These are phyloP conservation scores for Pachycephus smyrnensis DNA, from an alignment of 2,888 invertebrate species.

Conservation along the genomic window DNA sequence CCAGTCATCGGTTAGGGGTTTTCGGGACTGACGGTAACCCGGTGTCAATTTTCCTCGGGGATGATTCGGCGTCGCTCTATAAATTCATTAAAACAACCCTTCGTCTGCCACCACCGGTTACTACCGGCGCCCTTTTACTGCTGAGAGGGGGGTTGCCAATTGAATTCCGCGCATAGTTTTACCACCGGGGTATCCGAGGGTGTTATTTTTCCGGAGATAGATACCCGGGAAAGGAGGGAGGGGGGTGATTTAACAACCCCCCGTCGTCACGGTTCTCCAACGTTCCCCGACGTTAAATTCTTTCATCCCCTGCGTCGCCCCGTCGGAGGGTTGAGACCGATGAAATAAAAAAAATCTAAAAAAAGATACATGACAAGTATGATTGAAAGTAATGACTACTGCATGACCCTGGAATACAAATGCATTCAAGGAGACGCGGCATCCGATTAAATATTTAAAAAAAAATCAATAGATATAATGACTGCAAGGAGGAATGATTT, in stretches of 20 bases:
- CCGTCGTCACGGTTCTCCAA: neutral
- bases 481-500: neutral
- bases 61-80: slow-evolving; percentile 31
- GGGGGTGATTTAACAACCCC: neutral
- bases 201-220: neutral
- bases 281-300: neutral
- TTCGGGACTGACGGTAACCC: neutral
- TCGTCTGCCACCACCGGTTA: slow-evolving; percentile 44
- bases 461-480: neutral
- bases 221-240: neutral
- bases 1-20: neutral
- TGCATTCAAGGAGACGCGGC: neutral
- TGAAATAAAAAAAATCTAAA: neutral
- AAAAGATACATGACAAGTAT: neutral
- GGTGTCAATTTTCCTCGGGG: neutral
- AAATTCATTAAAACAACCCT: slow-evolving; percentile 63
- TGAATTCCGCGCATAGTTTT: slow-evolving; percentile 56
- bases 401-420: neutral
- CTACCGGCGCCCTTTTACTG: neutral
- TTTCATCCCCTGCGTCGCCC: neutral
- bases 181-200: neutral
- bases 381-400: neutral
- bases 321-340: neutral
- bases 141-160: slow-evolving; percentile 39
- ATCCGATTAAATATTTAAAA: neutral